phyloP scores from a whole-genome alignment of 2,113 vertebrate genomes.

The Pipra filicauda region DNA sequence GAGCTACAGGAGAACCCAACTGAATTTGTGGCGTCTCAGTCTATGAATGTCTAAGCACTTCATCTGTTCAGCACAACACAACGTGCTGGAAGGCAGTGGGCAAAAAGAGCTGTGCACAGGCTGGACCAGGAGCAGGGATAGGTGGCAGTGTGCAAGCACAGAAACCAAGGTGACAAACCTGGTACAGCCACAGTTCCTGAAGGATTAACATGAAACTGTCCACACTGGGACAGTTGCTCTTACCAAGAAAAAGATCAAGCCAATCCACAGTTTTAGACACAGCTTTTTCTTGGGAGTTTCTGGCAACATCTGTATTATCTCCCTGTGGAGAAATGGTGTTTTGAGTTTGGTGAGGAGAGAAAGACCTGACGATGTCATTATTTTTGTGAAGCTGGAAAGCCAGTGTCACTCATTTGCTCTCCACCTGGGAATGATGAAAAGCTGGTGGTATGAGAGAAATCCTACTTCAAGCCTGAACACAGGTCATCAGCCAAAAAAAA shows the following conservation, averaged over 20 bases:
- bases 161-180: not conserved
- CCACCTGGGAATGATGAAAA: not conserved
- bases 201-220: not conserved
- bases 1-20: slow-evolving; percentile 77
- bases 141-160: not conserved
- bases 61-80: slow-evolving; percentile 73
- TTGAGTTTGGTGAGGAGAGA: not conserved
- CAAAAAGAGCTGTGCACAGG: not conserved
- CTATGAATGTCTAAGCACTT: slow-evolving; percentile 86
- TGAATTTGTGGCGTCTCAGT: slow-evolving; percentile 82
- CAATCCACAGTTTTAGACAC: not conserved
- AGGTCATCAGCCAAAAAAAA: not conserved
- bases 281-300: not conserved
- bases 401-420: not conserved
- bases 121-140: not conserved
- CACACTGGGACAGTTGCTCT: not conserved
- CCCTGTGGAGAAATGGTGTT: not conserved
- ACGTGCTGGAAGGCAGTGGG: slow-evolving; percentile 20
- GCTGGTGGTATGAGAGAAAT: not conserved
- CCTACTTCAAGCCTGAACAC: not conserved
- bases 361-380: not conserved
- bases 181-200: not conserved
- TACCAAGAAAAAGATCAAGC: not conserved
- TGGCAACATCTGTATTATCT: not conserved
- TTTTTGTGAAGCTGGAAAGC: not conserved